Evolutionary conservation across 2,888 invertebrate genomes (phyloP).

Genomic region (Chrysolina haemoptera): DNA sequence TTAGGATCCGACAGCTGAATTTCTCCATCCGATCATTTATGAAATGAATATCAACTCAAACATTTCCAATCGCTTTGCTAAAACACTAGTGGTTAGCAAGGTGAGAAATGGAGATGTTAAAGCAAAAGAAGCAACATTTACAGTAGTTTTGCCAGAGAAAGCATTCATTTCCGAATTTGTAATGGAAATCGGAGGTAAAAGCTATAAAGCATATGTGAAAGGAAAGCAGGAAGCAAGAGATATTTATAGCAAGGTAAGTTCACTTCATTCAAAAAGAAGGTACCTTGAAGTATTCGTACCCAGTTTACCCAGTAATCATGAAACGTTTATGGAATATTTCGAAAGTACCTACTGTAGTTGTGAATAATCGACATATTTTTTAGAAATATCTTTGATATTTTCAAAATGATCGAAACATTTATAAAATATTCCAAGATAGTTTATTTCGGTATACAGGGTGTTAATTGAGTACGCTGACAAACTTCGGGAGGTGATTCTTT

Average conservation of each 20-base stretch:
- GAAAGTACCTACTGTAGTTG: too few relatives aligned
- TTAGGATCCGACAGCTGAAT: not conserved
- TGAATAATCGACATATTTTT: too few relatives aligned
- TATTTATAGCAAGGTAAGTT: conserved; percentile 66
- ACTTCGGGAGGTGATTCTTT: too few relatives aligned
- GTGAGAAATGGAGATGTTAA: conserved; percentile 75
- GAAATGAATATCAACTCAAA: conserved; percentile 76
- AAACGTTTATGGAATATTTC: too few relatives aligned
- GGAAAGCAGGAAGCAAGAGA: conserved; percentile 76
- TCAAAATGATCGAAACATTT: too few relatives aligned
- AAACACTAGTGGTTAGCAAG: conserved; percentile 76
- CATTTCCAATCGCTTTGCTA: conserved; percentile 78
- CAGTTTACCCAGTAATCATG: too few relatives aligned
- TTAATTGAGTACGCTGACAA: too few relatives aligned
- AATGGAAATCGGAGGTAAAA: conserved; percentile 78
- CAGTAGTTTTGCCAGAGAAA: conserved; percentile 78
- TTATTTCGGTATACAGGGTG: too few relatives aligned
- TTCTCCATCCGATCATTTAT: conserved; percentile 69
- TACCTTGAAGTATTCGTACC: too few relatives aligned
- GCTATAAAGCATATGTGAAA: conserved; percentile 77
- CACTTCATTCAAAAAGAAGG: too few relatives aligned
- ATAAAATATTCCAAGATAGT: too few relatives aligned
- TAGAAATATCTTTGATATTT: too few relatives aligned
- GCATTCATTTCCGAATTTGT: conserved; percentile 80
- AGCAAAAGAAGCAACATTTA: conserved; percentile 77